phyloP scores from a whole-genome alignment of 2,888 invertebrate species.

The Cephus runcator region DNA sequence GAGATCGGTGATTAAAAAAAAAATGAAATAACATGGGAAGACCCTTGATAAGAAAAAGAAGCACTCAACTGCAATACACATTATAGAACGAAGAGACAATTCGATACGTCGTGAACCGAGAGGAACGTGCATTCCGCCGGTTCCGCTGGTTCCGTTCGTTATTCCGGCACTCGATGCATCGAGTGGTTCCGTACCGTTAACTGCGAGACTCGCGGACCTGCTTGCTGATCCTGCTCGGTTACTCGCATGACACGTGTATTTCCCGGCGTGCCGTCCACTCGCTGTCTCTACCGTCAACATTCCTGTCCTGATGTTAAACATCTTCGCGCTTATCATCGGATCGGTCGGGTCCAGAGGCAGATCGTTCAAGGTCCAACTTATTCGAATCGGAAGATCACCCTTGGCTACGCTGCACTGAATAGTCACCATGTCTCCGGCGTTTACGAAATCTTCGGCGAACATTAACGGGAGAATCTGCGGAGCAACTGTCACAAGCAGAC shows the following conservation, averaged over 20 bases:
- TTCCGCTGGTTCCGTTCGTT: no score
- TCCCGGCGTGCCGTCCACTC: conserved; percentile 75
- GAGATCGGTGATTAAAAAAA: no score
- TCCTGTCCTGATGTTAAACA: conserved; percentile 71
- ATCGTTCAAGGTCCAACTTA: conserved; percentile 74
- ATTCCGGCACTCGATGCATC: no score
- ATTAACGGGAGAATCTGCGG: conserved; percentile 74
- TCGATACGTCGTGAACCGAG: no score
- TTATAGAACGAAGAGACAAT: no score
- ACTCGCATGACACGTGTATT: conserved; percentile 77
- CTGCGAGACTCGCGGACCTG: conserved; percentile 74
- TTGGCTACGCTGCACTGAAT: conserved; percentile 76
- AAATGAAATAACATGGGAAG: no score
- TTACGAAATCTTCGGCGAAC: conserved; percentile 73
- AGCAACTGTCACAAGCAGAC: conserved; percentile 64
- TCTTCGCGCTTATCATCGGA: conserved; percentile 69
- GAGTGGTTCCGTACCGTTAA: conserved; percentile 71
- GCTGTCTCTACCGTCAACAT: conserved; percentile 75
- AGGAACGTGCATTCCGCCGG: no score
- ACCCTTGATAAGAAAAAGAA: no score
- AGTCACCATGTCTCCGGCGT: conserved; percentile 77
- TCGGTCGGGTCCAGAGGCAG: conserved; percentile 68
- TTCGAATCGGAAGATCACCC: conserved; percentile 79
- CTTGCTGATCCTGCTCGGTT: conserved; percentile 75
- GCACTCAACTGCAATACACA: no score